Conservation (phyloP, 2,113 vertebrate species). For the Erythrocercus mccallii region DNA sequence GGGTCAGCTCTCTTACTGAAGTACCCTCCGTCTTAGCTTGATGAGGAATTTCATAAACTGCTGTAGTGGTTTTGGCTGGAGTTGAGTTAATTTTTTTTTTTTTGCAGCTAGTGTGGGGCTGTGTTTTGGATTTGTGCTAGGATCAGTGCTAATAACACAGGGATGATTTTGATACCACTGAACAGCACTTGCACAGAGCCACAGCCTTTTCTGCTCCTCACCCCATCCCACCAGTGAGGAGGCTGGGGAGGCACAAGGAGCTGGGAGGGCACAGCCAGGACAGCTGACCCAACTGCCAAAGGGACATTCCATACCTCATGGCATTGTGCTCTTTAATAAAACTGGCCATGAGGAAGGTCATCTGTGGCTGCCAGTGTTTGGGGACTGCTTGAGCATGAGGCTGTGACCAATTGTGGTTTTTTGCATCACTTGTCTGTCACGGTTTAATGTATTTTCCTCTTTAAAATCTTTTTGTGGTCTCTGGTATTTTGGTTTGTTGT, state of each 20-base stretch:
- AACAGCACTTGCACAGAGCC: neutral
- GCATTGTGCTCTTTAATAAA: neutral
- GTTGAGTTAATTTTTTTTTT: neutral
- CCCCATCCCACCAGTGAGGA: rapidly evolving
- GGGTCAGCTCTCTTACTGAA: neutral
- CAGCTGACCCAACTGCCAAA: neutral
- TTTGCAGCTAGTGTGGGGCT: neutral
- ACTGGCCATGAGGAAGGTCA: neutral
- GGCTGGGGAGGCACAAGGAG: neutral
- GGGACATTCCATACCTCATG: neutral
- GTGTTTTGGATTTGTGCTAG: neutral
- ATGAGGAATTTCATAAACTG: neutral
- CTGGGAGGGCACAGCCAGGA: neutral
- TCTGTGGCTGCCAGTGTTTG: rapidly evolving
- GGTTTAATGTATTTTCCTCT: neutral
- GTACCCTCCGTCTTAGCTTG: neutral
- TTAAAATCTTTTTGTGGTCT: neutral
- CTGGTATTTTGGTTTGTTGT: neutral
- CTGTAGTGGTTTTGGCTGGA: neutral
- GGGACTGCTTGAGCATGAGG: neutral
- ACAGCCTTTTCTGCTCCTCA: neutral
- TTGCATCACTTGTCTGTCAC: neutral
- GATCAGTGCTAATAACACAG: neutral
- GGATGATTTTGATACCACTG: neutral
- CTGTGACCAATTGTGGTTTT: rapidly evolving